These are phyloP conservation scores for Phengaris alcon DNA, from an alignment of 2,888 invertebrate genomes.

Conservation along the genomic window DNA sequence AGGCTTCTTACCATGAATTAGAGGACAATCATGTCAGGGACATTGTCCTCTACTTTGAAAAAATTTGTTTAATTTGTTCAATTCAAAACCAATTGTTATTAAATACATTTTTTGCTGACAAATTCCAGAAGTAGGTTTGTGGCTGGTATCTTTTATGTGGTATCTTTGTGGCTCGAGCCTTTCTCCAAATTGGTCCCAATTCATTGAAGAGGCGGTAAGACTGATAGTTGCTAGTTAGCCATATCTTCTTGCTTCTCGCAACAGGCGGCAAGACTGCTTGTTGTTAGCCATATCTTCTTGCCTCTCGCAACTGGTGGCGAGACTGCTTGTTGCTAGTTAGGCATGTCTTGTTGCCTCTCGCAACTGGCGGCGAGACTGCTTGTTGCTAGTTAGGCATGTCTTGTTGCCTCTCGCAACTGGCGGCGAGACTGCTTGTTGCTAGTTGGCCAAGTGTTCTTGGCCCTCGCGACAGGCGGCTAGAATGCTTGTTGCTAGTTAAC, in stretches of 20 bases:
- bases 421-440: too few relatives aligned
- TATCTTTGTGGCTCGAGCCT: conserved; percentile 18
- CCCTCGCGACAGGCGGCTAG: conserved; percentile 33
- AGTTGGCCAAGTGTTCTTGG: conserved; percentile 18
- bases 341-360: neutral
- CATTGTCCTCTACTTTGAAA: too few relatives aligned
- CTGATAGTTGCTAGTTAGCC: neutral
- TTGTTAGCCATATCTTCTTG: too few relatives aligned
- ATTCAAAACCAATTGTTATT: conserved; percentile 1
- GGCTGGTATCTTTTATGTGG: too few relatives aligned
- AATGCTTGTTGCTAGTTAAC: neutral
- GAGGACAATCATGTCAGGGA: too few relatives aligned
- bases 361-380: neutral
- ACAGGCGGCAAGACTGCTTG: too few relatives aligned
- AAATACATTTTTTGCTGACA: neutral
- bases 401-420: conserved; percentile 33
- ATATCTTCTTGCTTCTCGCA: too few relatives aligned
- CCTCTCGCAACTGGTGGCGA: too few relatives aligned
- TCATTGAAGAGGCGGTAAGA: conserved; percentile 44
- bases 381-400: too few relatives aligned
- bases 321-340: neutral
- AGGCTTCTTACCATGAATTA: too few relatives aligned
- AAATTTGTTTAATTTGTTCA: neutral
- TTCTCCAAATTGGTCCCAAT: conserved; percentile 68
- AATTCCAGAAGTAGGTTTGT: conserved; percentile 19